Conservation (phyloP, 2,797 vertebrate species). For the Molossus molossus region DNA sequence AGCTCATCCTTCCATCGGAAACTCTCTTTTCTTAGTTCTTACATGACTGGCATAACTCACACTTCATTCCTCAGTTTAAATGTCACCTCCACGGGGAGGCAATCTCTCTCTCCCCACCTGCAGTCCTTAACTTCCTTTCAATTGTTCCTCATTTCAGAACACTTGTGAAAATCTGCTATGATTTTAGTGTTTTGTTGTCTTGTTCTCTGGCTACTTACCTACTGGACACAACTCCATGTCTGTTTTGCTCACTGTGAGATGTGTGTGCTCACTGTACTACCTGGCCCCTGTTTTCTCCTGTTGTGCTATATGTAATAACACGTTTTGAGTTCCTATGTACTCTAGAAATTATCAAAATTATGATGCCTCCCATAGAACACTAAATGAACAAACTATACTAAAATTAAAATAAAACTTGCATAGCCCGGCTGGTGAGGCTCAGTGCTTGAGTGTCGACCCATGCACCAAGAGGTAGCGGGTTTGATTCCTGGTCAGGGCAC, state of each 20-base stretch:
- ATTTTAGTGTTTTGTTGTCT: neutral
- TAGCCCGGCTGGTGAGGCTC: too few species aligned
- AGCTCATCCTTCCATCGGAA: neutral
- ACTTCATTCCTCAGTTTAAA: constrained; percentile 32
- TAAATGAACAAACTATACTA: constrained; percentile 22
- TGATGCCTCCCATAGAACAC: neutral
- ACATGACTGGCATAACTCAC: neutral
- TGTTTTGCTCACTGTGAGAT: neutral
- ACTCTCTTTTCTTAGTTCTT: constrained; percentile 24
- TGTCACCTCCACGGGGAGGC: neutral
- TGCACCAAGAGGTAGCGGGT: too few species aligned
- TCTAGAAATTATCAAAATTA: constrained; percentile 10
- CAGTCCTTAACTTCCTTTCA: neutral
- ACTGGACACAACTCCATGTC: neutral
- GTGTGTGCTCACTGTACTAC: neutral
- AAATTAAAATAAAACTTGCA: constrained; percentile 26
- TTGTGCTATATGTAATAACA: neutral
- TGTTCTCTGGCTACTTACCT: neutral
- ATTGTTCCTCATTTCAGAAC: neutral
- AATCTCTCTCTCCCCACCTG: neutral
- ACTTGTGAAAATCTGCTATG: neutral
- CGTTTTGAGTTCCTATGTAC: neutral
- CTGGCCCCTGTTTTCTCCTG: neutral
- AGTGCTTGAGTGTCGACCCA: too few species aligned
- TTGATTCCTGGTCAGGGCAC: too few species aligned